phyloP scores from a whole-genome alignment of 2,113 vertebrate genomes.

The Toxostoma redivivum region DNA sequence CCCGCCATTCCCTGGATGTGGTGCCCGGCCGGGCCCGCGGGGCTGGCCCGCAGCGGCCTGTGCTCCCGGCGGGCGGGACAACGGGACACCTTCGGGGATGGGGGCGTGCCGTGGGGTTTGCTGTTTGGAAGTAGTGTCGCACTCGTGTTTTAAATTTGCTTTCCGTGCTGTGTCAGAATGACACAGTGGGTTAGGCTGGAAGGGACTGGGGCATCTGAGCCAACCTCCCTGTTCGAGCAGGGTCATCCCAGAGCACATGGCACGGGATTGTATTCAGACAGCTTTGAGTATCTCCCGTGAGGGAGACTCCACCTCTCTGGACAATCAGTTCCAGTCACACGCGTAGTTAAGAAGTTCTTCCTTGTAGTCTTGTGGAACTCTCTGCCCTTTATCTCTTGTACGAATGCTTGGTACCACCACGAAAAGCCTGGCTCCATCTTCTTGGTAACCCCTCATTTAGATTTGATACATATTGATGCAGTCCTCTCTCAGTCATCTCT shows the following conservation, averaged over 20 bases:
- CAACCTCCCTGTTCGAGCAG: background rate
- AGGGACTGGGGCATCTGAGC: no score
- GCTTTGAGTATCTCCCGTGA: background rate
- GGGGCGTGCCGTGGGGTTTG: background rate
- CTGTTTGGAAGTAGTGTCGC: background rate
- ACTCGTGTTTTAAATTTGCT: background rate
- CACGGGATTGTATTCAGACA: background rate
- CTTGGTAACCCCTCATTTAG: background rate
- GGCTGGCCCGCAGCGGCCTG: background rate
- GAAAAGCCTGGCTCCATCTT: background rate
- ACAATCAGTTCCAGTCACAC: no score
- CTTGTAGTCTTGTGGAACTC: background rate
- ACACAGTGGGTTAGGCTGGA: background rate
- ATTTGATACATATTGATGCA: no score
- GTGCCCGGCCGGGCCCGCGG: background rate
- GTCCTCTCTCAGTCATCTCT: background rate
- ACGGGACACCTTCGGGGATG: rapidly evolving
- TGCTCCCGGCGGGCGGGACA: background rate
- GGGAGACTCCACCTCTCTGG: background rate
- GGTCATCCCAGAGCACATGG: background rate
- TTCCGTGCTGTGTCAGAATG: background rate
- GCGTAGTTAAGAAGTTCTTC: background rate
- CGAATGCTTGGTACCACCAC: background rate
- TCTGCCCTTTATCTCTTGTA: background rate
- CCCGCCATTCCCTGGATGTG: background rate